Percentiles rank a stretch among this genome's conserved stretches.
These are phyloP conservation scores for Eubucco bourcierii DNA, from an alignment of 2,113 vertebrate genomes.

Conservation along the genomic window DNA sequence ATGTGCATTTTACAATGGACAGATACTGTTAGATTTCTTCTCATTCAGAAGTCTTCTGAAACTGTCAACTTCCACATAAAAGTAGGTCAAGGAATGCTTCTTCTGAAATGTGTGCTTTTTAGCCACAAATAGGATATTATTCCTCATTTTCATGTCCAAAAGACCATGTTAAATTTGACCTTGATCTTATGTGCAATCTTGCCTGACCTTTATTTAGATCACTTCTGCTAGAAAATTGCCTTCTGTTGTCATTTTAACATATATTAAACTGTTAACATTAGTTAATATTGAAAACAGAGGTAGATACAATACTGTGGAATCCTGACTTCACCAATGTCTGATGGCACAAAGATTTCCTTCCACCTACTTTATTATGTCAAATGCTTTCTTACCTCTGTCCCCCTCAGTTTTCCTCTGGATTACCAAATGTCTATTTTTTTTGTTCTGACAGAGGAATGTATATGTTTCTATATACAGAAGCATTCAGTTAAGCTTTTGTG, in stretches of 20 bases:
- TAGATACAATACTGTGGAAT: not conserved
- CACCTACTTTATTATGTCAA: not conserved
- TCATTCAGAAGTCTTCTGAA: not conserved
- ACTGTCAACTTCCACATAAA: not conserved
- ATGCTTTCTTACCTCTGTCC: not conserved
- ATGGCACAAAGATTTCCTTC: not conserved
- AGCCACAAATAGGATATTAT: not conserved
- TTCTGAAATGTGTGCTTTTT: not conserved
- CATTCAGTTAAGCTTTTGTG: not conserved
- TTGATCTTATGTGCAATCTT: not conserved
- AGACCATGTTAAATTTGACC: not conserved
- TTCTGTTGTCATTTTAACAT: conserved; percentile 48
- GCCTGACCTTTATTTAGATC: conserved; percentile 28
- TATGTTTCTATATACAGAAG: not conserved
- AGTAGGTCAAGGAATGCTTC: conserved; percentile 24
- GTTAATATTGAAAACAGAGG: not conserved
- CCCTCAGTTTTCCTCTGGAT: not conserved
- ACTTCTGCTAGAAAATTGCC: not conserved
- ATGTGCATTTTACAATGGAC: not conserved
- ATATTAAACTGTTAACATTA: not conserved
- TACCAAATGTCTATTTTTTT: not conserved
- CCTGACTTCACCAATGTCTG: not conserved
- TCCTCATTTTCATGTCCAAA: not conserved
- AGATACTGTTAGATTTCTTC: not conserved
- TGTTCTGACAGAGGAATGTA: not conserved